Percentiles rank a stretch among this genome's conserved stretches.
phyloP scores from a whole-genome alignment of 2,888 invertebrate species.

The Leptopilina myrica region DNA sequence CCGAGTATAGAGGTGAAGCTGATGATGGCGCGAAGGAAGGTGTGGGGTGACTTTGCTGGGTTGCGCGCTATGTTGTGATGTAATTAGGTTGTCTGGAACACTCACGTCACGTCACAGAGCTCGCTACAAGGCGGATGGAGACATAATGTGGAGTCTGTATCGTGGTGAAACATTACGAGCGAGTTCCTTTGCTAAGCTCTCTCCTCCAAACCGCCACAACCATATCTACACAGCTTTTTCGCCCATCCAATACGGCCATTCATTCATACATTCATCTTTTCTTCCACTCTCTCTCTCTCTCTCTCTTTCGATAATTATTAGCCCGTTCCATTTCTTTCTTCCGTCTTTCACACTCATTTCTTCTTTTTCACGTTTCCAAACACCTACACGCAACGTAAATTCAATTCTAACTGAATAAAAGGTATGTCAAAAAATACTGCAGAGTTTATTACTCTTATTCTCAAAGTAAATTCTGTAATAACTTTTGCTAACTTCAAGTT shows the following conservation, averaged over 20 bases:
- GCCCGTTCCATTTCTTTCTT: background rate
- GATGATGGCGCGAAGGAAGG: slow-evolving; percentile 19
- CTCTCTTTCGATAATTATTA: slow-evolving; percentile 30
- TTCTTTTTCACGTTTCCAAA: slow-evolving; percentile 42
- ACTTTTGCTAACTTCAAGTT: background rate
- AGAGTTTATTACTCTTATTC: no score
- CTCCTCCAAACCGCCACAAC: slow-evolving; percentile 53
- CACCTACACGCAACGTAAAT: background rate
- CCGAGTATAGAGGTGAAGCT: background rate
- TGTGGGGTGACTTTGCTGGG: slow-evolving; percentile 50
- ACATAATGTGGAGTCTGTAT: slow-evolving; percentile 70
- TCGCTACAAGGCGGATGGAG: slow-evolving; percentile 70
- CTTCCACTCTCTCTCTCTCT: background rate
- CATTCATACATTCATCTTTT: slow-evolving; percentile 55
- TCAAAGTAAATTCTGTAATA: background rate
- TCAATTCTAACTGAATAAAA: slow-evolving; percentile 13
- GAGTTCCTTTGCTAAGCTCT: slow-evolving; percentile 51
- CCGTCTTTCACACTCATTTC: slow-evolving; percentile 51
- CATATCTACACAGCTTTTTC: slow-evolving; percentile 67
- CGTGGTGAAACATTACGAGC: slow-evolving; percentile 54
- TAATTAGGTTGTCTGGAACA: slow-evolving; percentile 80
- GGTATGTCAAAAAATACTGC: background rate
- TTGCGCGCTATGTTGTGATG: slow-evolving; percentile 70
- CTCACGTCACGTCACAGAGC: slow-evolving; percentile 75
- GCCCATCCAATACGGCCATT: slow-evolving; percentile 62